Conservation (phyloP, 2,113 vertebrate species). For the Pardalotus punctatus region DNA sequence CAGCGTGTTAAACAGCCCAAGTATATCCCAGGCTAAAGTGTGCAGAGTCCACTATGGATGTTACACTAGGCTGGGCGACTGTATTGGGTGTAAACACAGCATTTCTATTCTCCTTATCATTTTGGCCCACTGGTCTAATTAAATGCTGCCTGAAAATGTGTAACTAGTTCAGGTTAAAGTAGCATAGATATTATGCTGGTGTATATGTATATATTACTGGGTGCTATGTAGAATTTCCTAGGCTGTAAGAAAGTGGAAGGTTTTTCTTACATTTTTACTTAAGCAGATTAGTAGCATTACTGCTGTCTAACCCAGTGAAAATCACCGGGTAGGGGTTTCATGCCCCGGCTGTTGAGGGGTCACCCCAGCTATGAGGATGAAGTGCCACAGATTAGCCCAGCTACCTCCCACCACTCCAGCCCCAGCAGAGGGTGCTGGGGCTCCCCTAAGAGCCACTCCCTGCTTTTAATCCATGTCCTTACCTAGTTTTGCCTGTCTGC, state of each 20-base stretch:
- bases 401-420: not conserved
- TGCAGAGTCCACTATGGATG: not conserved
- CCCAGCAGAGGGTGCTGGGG: not conserved
- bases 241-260: not conserved
- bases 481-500: not conserved
- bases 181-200: rapidly evolving
- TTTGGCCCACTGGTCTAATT: not conserved
- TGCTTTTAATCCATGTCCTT: rapidly evolving
- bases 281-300: not conserved
- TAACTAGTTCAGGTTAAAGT: not conserved
- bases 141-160: not conserved
- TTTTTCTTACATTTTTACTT: not conserved
- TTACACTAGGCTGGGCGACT: not conserved
- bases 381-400: rapidly evolving
- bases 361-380: rapidly evolving
- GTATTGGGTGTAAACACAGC: not conserved
- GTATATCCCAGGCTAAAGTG: not conserved
- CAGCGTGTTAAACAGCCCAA: not conserved
- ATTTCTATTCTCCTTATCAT: not conserved
- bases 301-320: not conserved
- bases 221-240: not conserved
- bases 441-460: not conserved
- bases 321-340: rapidly evolving
- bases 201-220: not conserved
- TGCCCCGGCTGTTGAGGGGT: not conserved